Base-by-base conservation (phyloP, 1,140 invertebrate species). In the Charaxes varanes region DNA sequence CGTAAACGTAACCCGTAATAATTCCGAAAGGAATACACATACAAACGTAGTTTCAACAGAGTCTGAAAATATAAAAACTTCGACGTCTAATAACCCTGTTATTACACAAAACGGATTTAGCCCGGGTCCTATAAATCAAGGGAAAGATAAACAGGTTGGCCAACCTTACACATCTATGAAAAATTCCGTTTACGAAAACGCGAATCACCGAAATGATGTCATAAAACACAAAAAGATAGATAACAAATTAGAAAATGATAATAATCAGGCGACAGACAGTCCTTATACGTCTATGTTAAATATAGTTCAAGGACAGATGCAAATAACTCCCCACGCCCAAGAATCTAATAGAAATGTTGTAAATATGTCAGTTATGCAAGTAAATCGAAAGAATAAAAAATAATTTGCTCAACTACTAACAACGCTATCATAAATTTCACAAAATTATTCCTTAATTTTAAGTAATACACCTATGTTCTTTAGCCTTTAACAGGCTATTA, bases 171-270 rank as follows among this genome's bases (percentile, higher is more conserved):
- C 66, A 18, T 80, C 85, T 3, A 78, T 87, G 84, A 88, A 88
- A 78, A 83, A 84, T 53, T 84, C 86, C 5, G 71, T 86, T 4
- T 88, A 88, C 40, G 86, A 88, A 56, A 72, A 51, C 15, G 58
- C 72, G 6, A 57, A 50, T 34, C 41, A 28, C 35, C 56, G 72
- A 3, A 67, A 34, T 42, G 73, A 77, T 22, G 35, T 16, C 14
- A 48, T 49, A 37, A 47, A 51, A 33, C 53, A 47, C 32, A 44
- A 41, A 15, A 51, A 54, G 37, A 14, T 35, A 31, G 61, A 65
- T 6, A 66, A 47, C 32, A 45, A 48, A 36, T 5, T 45, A 23
- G 62, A 53, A 11, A 44, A 61, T 34, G 60, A 53, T 10, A 44
- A 61, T 34, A 59, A 62, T 31, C 52, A 66, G 32, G 34, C 41